These are phyloP conservation scores for Glyphotaelius pellucidus DNA, from an alignment of 2,888 invertebrate genomes.

Conservation along the genomic window DNA sequence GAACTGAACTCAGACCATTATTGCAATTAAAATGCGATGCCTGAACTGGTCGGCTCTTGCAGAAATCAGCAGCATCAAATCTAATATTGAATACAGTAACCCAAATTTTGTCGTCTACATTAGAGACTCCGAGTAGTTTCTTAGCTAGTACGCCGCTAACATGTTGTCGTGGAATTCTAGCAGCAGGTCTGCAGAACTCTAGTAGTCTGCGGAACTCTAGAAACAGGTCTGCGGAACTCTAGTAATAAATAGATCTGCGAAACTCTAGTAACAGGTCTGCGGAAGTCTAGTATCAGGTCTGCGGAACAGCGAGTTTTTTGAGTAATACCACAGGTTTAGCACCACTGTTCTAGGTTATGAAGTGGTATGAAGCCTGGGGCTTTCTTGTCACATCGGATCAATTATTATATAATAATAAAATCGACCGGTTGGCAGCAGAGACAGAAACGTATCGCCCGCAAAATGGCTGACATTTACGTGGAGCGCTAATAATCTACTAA, in stretches of 20 bases:
- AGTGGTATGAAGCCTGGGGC: neutral
- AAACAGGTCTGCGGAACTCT: neutral
- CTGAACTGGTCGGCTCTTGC: too few species aligned
- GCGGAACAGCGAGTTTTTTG: neutral
- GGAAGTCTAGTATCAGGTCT: too few species aligned
- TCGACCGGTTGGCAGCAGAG: neutral
- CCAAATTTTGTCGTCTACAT: too few species aligned
- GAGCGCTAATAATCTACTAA: slow-evolving; percentile 25
- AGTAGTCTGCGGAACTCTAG: neutral
- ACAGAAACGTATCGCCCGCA: neutral
- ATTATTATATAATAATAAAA: slow-evolving; percentile 8
- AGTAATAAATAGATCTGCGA: too few species aligned
- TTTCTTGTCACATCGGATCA: slow-evolving; percentile 13
- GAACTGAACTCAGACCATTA: too few species aligned
- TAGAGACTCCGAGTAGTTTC: too few species aligned
- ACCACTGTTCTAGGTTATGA: neutral
- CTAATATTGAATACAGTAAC: too few species aligned
- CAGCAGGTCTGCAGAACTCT: too few species aligned
- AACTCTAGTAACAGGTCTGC: neutral
- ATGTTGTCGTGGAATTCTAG: too few species aligned
- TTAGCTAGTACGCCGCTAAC: too few species aligned
- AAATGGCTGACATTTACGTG: slow-evolving; percentile 28
- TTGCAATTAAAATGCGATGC: too few species aligned
- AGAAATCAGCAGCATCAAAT: too few species aligned
- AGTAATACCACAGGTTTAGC: neutral